These are phyloP conservation scores for Dendrocincla fuliginosa DNA, from an alignment of 2,797 vertebrate genomes.

Conservation along the genomic window DNA sequence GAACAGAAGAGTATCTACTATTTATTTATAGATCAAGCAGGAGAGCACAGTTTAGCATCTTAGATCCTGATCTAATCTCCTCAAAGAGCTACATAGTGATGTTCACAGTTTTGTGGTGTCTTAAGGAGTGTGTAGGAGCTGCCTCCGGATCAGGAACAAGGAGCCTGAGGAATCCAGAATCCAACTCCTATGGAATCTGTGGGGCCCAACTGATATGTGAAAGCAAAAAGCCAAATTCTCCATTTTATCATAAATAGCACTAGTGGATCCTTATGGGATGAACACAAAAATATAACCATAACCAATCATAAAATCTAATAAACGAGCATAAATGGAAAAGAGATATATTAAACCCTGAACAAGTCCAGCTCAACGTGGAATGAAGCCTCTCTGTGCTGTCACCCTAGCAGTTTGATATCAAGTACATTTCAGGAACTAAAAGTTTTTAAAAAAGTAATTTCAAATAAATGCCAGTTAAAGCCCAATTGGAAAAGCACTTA, in stretches of 20 bases:
- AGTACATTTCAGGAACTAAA: background rate
- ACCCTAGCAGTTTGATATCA: background rate
- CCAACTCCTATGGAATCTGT: fast-evolving
- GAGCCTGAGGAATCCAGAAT: background rate
- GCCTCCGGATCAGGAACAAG: background rate
- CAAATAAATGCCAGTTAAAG: background rate
- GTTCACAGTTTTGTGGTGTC: background rate
- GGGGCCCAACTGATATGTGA: background rate
- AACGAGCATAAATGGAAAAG: fast-evolving
- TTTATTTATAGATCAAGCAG: background rate
- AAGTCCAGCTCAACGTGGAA: background rate
- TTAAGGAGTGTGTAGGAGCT: background rate
- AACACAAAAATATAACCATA: background rate
- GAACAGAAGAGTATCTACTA: background rate
- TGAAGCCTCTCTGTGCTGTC: background rate
- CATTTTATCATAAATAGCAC: background rate
- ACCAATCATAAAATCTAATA: background rate
- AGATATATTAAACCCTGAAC: background rate
- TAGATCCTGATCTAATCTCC: background rate
- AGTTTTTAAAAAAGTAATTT: background rate
- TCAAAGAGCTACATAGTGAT: background rate
- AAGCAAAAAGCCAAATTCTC: background rate
- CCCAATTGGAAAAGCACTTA: background rate
- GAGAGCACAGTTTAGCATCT: background rate
- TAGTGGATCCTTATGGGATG: background rate